Evolutionary conservation across 1,140 invertebrate species (phyloP).

Genomic region (Diorhabda elongata): DNA sequence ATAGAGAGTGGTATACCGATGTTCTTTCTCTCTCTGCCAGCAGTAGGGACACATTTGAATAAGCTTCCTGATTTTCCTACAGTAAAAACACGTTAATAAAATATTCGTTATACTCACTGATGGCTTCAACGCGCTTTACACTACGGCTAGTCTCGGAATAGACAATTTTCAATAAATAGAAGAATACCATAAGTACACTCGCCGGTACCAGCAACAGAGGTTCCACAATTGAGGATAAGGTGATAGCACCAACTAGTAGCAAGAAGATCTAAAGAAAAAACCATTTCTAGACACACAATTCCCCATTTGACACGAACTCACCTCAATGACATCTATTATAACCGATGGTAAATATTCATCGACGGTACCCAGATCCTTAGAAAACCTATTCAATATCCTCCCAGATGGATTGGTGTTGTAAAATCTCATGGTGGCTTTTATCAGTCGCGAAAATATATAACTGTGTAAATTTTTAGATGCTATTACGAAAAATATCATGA

Average conservation of each 20-base stretch:
- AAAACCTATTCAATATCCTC: slow-evolving; percentile 54
- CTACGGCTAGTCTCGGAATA: slow-evolving; percentile 33
- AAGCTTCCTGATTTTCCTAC: too few species aligned
- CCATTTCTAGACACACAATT: too few species aligned
- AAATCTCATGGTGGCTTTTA: slow-evolving; percentile 57
- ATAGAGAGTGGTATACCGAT: too few species aligned
- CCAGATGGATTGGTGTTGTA: slow-evolving; percentile 57
- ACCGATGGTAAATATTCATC: slow-evolving; percentile 43
- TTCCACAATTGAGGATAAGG: slow-evolving; percentile 70
- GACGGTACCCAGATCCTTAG: slow-evolving; percentile 52
- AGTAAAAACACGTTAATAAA: not conserved
- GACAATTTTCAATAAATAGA: slow-evolving; percentile 29
- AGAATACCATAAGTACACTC: slow-evolving; percentile 27
- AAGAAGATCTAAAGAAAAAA: slow-evolving; percentile 22
- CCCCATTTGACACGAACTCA: slow-evolving; percentile 15
- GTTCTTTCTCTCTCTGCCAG: too few species aligned
- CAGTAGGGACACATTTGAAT: too few species aligned
- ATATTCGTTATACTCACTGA: slow-evolving; percentile 28
- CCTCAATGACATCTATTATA: slow-evolving; percentile 38
- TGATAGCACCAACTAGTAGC: slow-evolving; percentile 49
- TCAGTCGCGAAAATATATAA: slow-evolving; percentile 58
- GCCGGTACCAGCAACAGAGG: slow-evolving; percentile 55
- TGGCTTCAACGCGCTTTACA: slow-evolving; percentile 36
- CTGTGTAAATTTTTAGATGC: slow-evolving; percentile 56
- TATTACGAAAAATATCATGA: slow-evolving; percentile 37